Percentiles rank a stretch among this genome's conserved stretches.
phyloP scores from a whole-genome alignment of 2,888 invertebrate species.

The Heliconius charithonia region DNA sequence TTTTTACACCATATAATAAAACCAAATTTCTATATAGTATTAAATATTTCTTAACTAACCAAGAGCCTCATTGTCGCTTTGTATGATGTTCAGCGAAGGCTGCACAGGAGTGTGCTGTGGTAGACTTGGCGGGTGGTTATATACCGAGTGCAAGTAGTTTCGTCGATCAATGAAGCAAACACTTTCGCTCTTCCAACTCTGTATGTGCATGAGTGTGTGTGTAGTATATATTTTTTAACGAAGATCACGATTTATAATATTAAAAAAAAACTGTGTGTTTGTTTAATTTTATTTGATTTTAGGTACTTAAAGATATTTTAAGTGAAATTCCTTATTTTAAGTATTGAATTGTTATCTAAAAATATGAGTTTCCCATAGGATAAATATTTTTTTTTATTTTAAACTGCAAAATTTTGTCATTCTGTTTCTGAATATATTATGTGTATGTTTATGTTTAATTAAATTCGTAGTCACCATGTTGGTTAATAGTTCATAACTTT shows the following conservation, averaged over 20 bases:
- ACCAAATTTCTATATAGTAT: background rate
- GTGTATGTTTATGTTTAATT: no score
- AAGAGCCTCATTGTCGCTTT: conserved; percentile 81
- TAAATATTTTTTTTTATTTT: no score
- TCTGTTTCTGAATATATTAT: no score
- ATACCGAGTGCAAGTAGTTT: conserved; percentile 71
- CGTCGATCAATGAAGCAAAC: conserved; percentile 73
- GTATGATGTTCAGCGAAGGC: conserved; percentile 77
- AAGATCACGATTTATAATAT: conserved; percentile 34
- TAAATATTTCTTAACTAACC: conserved; percentile 65
- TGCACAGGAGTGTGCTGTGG: conserved; percentile 72
- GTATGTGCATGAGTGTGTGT: conserved; percentile 54
- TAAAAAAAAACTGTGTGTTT: conserved; percentile 19
- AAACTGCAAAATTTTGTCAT: no score
- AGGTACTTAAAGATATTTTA: background rate
- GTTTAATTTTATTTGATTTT: conserved; percentile 15
- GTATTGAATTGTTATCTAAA: background rate
- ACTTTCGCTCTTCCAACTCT: conserved; percentile 71
- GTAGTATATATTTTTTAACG: conserved; percentile 46
- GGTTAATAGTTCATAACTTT: no score
- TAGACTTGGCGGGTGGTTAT: conserved; percentile 62
- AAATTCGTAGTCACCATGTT: no score
- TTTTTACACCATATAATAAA: background rate
- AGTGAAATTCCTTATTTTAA: background rate
- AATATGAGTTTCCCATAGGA: no score